A percentile compares a stretch with the other conserved stretches of the same genome.
Evolutionary conservation across 1,140 invertebrate genomes (phyloP).

Genomic region (Pararge aegeria): DNA sequence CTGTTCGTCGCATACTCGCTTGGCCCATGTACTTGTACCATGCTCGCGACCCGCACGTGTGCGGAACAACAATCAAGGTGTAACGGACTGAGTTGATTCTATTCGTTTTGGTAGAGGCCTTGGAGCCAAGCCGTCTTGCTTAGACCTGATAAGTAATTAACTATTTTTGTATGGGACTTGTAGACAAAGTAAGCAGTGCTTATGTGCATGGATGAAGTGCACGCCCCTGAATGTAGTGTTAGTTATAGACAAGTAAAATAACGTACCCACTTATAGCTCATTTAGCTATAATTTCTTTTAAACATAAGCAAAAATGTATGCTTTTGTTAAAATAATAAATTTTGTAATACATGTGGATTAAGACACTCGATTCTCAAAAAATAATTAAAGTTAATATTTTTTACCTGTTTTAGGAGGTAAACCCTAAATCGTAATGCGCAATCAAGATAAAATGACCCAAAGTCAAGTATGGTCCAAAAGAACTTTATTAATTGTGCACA

Average conservation of each 20-base stretch:
- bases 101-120: not conserved
- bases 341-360: not conserved
- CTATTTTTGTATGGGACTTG: no score
- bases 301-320: no score
- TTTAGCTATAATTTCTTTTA: no score
- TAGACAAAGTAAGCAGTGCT: no score
- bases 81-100: conserved; percentile 22
- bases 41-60: conserved; percentile 21
- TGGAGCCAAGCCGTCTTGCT: not conserved
- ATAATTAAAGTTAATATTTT: not conserved
- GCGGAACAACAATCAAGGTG: conserved; percentile 21
- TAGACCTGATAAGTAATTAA: not conserved
- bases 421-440: conserved; percentile 1
- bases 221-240: no score
- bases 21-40: not conserved
- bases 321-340: no score
- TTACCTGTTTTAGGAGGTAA: not conserved
- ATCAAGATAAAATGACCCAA: conserved; percentile 3
- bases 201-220: no score
- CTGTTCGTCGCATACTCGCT: not conserved
- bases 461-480: not conserved
- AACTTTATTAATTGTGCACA: not conserved
- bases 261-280: no score
- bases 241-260: no score
- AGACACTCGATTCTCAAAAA: not conserved